Percentiles rank a stretch among this genome's conserved stretches.
phyloP scores from a whole-genome alignment of 2,797 vertebrate genomes.

The Xiphophorus birchmanni region DNA sequence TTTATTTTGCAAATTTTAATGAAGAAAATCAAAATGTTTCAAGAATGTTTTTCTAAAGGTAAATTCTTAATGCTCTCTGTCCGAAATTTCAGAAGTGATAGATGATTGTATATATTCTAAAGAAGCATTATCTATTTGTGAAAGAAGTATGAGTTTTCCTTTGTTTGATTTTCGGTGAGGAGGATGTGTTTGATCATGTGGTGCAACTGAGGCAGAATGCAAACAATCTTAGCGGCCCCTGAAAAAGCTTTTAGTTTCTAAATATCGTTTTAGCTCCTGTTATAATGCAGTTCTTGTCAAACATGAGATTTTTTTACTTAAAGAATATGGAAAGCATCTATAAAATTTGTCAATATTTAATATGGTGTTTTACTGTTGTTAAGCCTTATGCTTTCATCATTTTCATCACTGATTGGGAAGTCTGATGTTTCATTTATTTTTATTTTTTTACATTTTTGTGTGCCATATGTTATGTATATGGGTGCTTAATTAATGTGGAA shows the following conservation, averaged over 20 bases:
- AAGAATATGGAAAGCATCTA: background rate
- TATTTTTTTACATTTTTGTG: background rate
- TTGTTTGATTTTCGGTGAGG: constrained; percentile 32
- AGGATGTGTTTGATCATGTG: constrained; percentile 24
- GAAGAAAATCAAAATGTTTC: constrained; percentile 67
- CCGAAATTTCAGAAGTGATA: constrained; percentile 42
- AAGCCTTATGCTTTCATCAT: background rate
- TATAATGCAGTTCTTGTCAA: background rate
- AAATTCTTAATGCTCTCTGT: constrained; percentile 33
- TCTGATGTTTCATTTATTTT: background rate
- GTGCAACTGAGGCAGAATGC: constrained; percentile 18
- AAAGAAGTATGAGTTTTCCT: constrained; percentile 36
- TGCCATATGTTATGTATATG: background rate
- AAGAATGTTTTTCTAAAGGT: constrained; percentile 51
- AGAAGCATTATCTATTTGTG: constrained; percentile 36
- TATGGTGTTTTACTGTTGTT: background rate
- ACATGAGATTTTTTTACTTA: background rate
- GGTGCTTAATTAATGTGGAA: background rate
- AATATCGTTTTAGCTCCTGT: background rate
- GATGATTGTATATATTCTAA: constrained; percentile 56
- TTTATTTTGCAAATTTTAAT: constrained; percentile 61
- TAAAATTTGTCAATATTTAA: background rate
- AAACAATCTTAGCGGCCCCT: background rate
- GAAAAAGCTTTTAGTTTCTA: background rate
- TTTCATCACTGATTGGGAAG: background rate